Evolutionary conservation across 2,113 vertebrate species (phyloP), one percentile per base, ranked within the genome.

Genomic region (Anarhynchus alexandrinus): DNA sequence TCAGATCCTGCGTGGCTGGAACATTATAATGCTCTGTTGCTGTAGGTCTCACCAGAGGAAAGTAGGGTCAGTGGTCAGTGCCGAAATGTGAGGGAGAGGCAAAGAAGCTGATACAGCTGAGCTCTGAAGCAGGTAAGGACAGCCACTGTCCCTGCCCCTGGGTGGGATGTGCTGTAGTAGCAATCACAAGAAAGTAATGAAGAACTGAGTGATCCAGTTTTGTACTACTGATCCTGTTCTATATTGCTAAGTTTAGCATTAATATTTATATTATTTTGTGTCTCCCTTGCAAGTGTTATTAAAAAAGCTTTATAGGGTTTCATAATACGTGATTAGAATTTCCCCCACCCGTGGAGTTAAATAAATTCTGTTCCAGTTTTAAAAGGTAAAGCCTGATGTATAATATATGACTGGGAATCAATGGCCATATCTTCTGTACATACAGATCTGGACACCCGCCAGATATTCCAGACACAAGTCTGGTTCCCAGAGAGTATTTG

Each of bases 391-490:
- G 13, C 20, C 25, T 25, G 20, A 27, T 91, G 43, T 89, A 45
- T 79, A 91, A 94, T 76, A 79, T 87, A 86, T 77, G 73, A 85
- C 86, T 82, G 57, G n/a, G 62, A 93, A 96, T 97, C 93, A 85
- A 96, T 93, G 71, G 36, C 49, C 66, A 5, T 91, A 93, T 87
- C 91, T 94, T 87, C 66, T 95, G 81, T 94, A 94, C 86, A 91
- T 79, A 91, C 1, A 77, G 62, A 93, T 19, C 70, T 95, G 91
- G 94, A 95, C 51, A 73, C 51, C 12, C 1, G 83, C 93, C 94
- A 96, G 77, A 45, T 94, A 89, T 85, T 95, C 81, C 89, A 95
- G 95, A 97, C 86, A 85, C 49, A 82, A 85, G 83, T 93, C 93
- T 96, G 91, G 91, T 91, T 97, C 86, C 81, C 88, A 87, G 89